Evolutionary conservation across 1,140 invertebrate species (phyloP), one percentile per base, ranked within the genome.

Genomic region (Drosophila saltans): DNA sequence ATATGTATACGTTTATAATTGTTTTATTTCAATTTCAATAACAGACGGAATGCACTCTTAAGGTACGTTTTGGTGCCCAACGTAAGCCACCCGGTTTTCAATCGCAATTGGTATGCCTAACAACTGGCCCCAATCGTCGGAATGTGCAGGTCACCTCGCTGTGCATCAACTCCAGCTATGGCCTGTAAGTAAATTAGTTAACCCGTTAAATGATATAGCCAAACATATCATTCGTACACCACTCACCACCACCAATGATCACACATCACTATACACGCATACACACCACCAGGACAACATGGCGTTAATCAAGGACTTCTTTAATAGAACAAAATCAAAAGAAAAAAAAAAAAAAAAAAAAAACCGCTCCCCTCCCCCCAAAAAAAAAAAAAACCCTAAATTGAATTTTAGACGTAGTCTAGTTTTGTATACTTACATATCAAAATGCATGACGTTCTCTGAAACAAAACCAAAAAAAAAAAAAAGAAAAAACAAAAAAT

Each of bases 161-260:
- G 82, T 96, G 96, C 82, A 94, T 99, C 90, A 99, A 99, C 93
- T 98, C 98, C 77, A 97, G 97, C 30, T 99, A 98, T 93, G 98
- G 98, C 92, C 94, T 99, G 98, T 99, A 94, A 97, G 97, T 96
- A 89, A 41, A 28, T 33, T 73, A 75, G 75, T 60, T 43, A 26
- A 52, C 21, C 16, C 4, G 28, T 30, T 16, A 16, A 30, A 30
- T 30, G 28, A 30, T 30, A 30, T 30, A 30, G 16, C 28, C 28
- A 36, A 36, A 30, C 2, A 1, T 4, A 52, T 24, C 45, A 52
- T 24, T 26, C 24, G 24, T 6, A 52, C 45, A 9, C 64, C 56
- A 11, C 11, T 21, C 26, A 6, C 11, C 6, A 2, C 56, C 56
- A 16, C 56, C 33, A 21, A 30, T n/a, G 33, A 33, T 39, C 57